These are phyloP conservation scores for Nesidiocoris tenuis DNA, from an alignment of 2,888 invertebrate genomes.

Conservation along the genomic window DNA sequence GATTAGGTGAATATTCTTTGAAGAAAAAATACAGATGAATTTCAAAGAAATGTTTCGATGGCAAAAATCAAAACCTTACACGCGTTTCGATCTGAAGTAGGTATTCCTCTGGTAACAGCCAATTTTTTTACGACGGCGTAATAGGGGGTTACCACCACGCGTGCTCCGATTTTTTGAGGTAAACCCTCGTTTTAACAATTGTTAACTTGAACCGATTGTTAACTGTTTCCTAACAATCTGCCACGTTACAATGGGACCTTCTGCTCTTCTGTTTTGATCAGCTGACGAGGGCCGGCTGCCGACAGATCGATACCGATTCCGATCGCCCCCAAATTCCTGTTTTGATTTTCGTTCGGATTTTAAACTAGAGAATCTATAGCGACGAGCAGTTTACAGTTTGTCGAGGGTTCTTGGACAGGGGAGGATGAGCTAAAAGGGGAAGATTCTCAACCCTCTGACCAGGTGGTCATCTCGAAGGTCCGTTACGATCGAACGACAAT, in stretches of 20 bases:
- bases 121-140: too few species aligned
- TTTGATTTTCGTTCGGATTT: background rate
- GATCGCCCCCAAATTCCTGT: background rate
- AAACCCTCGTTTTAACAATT: too few species aligned
- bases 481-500: slow-evolving; percentile 21
- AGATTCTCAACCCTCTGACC: slow-evolving; percentile 12
- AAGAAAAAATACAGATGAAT: too few species aligned
- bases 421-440: slow-evolving; percentile 9
- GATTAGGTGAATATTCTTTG: too few species aligned
- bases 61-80: too few species aligned
- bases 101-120: too few species aligned
- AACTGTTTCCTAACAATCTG: background rate
- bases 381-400: background rate
- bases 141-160: background rate
- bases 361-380: background rate
- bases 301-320: slow-evolving; percentile 5
- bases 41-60: too few species aligned
- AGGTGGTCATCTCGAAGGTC: slow-evolving; percentile 38
- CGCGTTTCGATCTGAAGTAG: too few species aligned
- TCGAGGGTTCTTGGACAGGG: background rate
- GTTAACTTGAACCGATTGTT: background rate
- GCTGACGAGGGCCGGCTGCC: slow-evolving; percentile 19
- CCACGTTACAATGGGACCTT: background rate
- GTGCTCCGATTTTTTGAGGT: background rate
- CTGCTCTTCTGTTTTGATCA: slow-evolving; percentile 22